Base-by-base conservation (phyloP, 2,113 vertebrate genomes). In the Pungitius pungitius region DNA sequence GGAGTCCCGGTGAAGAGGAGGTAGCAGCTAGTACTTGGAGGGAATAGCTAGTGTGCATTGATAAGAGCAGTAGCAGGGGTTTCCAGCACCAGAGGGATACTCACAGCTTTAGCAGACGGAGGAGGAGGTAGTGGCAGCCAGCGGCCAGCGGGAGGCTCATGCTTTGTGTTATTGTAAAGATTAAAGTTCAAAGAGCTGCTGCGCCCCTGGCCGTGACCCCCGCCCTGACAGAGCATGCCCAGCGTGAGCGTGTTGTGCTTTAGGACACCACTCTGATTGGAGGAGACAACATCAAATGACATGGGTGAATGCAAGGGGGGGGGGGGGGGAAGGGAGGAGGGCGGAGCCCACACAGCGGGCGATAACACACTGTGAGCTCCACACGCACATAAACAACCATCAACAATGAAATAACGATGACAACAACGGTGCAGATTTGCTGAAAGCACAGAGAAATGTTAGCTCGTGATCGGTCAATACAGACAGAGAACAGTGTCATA, bases 211-310 rank as follows among this genome's bases (percentile, higher is more conserved):
- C 96, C 94, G 94, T 97, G 95, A 92, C 96, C 95, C 97, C 96
- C 96, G 95, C 91, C 91, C 89, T 92, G 91, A 96, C 95, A 97
- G 95, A 98, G 96, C 96, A 98, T 97, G 96, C 97, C 96, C 96
- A 99, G 96, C 95, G 96, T 98, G 97, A 99, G 96, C 95, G 97
- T 99, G 96, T 97, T 96, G 97, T 98, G 97, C 96, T 98, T 99
- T 96, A 98, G 96, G 96, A 96, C 96, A 96, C 96, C 96, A 94
- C 95, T 99, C 97, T 99, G 96, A 98, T 96, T 98, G 97, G 94
- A 97, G 96, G 95, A 97, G 95, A 98, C 96, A 97, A 92, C 88
- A 97, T 94, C 95, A 97, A 93, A 95, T 95, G 96, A 97, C 95
- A 97, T 93, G 95, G 91, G 89, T 93, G 87, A 95, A 95, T 96